Percentiles rank a stretch among this genome's conserved stretches.
Conservation (phyloP, 1,140 invertebrate species). For the Phymastichus coffea region DNA sequence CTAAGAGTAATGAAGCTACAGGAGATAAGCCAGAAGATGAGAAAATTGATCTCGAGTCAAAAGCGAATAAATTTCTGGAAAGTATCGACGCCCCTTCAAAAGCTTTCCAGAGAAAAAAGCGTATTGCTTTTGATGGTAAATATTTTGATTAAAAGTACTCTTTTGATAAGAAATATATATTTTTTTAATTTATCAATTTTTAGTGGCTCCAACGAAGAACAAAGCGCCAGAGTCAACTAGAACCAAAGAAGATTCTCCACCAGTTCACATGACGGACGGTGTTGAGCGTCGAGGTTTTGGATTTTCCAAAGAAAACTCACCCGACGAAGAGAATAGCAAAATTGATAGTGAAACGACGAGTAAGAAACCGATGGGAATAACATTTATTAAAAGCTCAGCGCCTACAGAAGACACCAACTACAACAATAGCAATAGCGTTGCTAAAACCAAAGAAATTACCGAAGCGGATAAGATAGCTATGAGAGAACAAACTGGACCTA, state of each 20-base stretch:
- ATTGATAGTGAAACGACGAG: slow-evolving; percentile 13
- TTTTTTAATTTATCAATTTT: slow-evolving; percentile 28
- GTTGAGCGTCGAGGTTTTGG: slow-evolving; percentile 34
- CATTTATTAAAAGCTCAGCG: slow-evolving; percentile 44
- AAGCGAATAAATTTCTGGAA: slow-evolving; percentile 49
- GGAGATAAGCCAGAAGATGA: slow-evolving; percentile 40
- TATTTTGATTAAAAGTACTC: background rate
- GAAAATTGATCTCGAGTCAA: slow-evolving; percentile 37
- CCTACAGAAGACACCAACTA: slow-evolving; percentile 29
- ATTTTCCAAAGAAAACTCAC: slow-evolving; percentile 32
- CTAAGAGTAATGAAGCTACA: background rate
- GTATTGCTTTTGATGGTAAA: slow-evolving; percentile 53
- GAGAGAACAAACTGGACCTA: slow-evolving; percentile 52
- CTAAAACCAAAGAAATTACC: slow-evolving; percentile 27
- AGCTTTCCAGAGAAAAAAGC: slow-evolving; percentile 49
- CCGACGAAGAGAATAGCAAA: slow-evolving; percentile 29
- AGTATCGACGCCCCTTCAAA: slow-evolving; percentile 45
- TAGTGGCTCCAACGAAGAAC: slow-evolving; percentile 38
- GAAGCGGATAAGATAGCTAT: slow-evolving; percentile 45
- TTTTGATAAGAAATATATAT: slow-evolving; percentile 10
- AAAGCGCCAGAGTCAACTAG: slow-evolving; percentile 27
- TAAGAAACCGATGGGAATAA: slow-evolving; percentile 44
- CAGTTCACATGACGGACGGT: slow-evolving; percentile 5
- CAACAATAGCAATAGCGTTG: slow-evolving; percentile 32
- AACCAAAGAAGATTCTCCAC: slow-evolving; percentile 11